Evolutionary conservation across 2,113 vertebrate genomes (phyloP), one percentile per base, ranked within the genome.

Genomic region (Taxidea taxus): DNA sequence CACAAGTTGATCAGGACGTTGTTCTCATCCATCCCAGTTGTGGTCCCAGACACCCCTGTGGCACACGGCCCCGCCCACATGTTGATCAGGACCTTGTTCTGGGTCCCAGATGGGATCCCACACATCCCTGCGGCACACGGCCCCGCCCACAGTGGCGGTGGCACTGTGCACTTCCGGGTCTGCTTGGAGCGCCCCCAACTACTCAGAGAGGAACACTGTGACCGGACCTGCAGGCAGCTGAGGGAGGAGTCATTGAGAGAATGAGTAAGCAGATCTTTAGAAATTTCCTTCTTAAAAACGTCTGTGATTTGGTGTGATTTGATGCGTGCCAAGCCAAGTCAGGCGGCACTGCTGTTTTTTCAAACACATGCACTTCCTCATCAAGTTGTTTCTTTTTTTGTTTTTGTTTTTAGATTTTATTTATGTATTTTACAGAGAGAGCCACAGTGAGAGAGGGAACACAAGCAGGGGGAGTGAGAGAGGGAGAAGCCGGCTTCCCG

Each of bases 1-100:
- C 98, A 99, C 29, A 98, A 96, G 77, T 99, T 99, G 72, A 98
- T 78, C 83, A 99, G 98, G 10, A 98, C 98, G 95, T 4, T 99
- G 99, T 68, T 99, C 99, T 95, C 99, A 99, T 95, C 99, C 99
- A 14, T 78, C 58, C 7, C 31, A 42, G 34, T 2, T 29, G 47
- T 14, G 9, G 25, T 86, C n/a, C 70, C 58, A 7, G n/a, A 56
- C 11, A 10, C 47, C 20, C 11, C 58, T 23, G 37, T 6, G 20
- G 10, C 20, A 21, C 3, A 10, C 1, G 1, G 42, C 31, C 34
- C 34, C 29, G 5, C 56, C 44, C 27, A 6, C 4, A 58, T 9
- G 56, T 58, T 11, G 23, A 58, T 23, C 56, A 99, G 98, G 8
- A 98, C 98, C 95, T 6, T 99, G 99, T 75, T 99, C 99, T 95